Conservation (phyloP, 2,797 vertebrate genomes). For the Kryptopterus vitreolus region DNA sequence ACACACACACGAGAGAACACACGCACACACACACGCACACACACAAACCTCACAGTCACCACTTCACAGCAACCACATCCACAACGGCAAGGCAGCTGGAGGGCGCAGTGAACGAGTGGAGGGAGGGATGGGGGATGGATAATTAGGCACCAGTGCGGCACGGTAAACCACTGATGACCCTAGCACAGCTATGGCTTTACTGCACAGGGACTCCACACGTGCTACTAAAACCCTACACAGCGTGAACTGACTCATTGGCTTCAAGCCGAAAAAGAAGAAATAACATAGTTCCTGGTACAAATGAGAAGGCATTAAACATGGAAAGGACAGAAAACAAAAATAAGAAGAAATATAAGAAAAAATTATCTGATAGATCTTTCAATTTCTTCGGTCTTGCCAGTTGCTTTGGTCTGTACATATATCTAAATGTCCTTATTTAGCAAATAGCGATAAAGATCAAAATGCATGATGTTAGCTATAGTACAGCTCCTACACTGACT, state of each 20-base stretch:
- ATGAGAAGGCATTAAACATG: no score
- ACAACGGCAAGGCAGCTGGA: neutral
- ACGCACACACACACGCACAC: slow-evolving; percentile 13
- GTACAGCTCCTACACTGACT: neutral
- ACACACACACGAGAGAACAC: no score
- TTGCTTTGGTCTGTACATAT: neutral
- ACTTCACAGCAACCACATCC: slow-evolving; percentile 7
- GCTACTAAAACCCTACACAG: neutral
- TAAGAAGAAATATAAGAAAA: neutral
- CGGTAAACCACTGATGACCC: slow-evolving; percentile 3
- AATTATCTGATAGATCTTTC: neutral
- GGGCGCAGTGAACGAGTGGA: slow-evolving; percentile 32
- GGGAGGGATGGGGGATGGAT: slow-evolving; percentile 38
- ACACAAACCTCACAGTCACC: neutral
- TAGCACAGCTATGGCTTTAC: neutral
- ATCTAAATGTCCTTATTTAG: neutral
- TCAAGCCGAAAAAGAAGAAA: neutral
- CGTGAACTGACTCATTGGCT: neutral
- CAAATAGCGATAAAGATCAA: neutral
- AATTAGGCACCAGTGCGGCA: slow-evolving; percentile 35
- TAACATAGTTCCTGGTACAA: no score
- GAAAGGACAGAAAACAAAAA: neutral
- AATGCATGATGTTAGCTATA: neutral
- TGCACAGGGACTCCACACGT: neutral
- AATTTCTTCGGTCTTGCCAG: neutral